Percentiles rank a stretch among this genome's conserved stretches.
These are phyloP conservation scores for Lepus oiostolus DNA, from an alignment of 2,797 vertebrate species.

Conservation along the genomic window DNA sequence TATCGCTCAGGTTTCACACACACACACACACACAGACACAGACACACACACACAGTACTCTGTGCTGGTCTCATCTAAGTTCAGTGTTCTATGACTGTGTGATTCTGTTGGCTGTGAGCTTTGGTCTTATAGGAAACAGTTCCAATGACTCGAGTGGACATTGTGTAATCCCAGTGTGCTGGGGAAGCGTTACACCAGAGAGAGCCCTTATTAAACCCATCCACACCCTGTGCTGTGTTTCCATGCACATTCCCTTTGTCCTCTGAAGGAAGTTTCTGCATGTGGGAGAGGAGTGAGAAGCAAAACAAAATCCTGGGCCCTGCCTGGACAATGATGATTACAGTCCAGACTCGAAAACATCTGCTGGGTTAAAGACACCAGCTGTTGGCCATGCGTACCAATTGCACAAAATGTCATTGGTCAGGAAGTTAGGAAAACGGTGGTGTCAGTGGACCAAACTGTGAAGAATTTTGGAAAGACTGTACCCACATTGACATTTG, in stretches of 20 bases:
- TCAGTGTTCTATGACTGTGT: slow-evolving; percentile 2
- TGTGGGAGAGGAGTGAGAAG: slow-evolving; percentile 60
- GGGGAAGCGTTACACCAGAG: not conserved
- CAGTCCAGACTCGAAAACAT: slow-evolving; percentile 58
- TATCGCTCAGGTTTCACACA: slow-evolving; percentile 11
- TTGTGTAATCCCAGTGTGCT: slow-evolving; percentile 1
- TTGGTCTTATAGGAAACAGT: slow-evolving; percentile 41
- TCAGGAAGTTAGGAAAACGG: slow-evolving; percentile 49
- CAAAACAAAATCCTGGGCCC: slow-evolving; percentile 58
- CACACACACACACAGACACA: too few relatives aligned
- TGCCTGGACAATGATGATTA: slow-evolving; percentile 12
- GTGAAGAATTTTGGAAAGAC: slow-evolving; percentile 56
- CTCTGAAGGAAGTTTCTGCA: slow-evolving; percentile 65
- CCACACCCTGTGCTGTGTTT: slow-evolving; percentile 54
- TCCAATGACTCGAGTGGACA: slow-evolving; percentile 27
- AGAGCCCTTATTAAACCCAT: slow-evolving; percentile 60
- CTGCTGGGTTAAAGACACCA: slow-evolving; percentile 58
- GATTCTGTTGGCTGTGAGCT: not conserved
- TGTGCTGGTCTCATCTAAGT: not conserved
- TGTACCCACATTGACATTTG: slow-evolving; percentile 11
- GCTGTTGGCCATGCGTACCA: slow-evolving; percentile 20
- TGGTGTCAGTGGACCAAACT: not conserved
- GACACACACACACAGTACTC: too few relatives aligned
- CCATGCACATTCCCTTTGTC: slow-evolving; percentile 55
- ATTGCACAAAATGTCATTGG: not conserved